Conservation (phyloP, 30 jellyfish, hydroid and myxozoan genomes). For the Rhopilema esculentum region DNA sequence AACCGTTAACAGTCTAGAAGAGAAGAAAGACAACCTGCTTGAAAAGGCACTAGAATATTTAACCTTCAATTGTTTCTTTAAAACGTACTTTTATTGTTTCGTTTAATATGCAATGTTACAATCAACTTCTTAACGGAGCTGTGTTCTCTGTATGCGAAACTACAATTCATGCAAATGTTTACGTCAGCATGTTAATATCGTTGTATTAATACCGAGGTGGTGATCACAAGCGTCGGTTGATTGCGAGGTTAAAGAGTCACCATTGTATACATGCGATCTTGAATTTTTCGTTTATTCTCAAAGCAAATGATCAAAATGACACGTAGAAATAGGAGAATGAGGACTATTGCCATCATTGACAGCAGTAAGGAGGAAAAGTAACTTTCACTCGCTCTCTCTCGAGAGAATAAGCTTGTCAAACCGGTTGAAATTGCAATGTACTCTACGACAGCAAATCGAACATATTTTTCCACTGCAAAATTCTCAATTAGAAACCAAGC, state of each 20-base stretch:
- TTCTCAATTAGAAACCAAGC: conserved; percentile 63
- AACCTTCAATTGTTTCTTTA: too few species aligned
- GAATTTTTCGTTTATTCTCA: conserved; percentile 46
- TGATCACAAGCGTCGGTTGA: not conserved
- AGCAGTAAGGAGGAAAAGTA: conserved; percentile 31
- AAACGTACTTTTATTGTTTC: too few species aligned
- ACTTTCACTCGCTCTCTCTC: conserved; percentile 12
- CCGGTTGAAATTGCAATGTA: conserved; percentile 59
- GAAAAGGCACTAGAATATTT: too few species aligned
- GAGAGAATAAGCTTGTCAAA: conserved; percentile 51
- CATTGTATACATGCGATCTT: conserved; percentile 28
- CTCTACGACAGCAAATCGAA: conserved; percentile 49
- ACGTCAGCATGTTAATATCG: too few species aligned
- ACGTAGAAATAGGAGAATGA: conserved; percentile 46
- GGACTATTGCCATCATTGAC: conserved; percentile 49
- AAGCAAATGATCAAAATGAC: conserved; percentile 43
- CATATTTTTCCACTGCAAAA: conserved; percentile 45
- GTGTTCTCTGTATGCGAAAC: too few species aligned
- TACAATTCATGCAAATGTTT: too few species aligned
- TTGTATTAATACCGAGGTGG: not conserved
- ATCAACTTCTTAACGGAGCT: too few species aligned
- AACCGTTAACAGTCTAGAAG: too few species aligned
- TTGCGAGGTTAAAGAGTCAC: conserved; percentile 15
- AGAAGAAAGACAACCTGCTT: too few species aligned
- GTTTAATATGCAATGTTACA: too few species aligned